These are phyloP conservation scores for Solenopsis invicta DNA, from an alignment of 1,140 invertebrate genomes.

Conservation along the genomic window DNA sequence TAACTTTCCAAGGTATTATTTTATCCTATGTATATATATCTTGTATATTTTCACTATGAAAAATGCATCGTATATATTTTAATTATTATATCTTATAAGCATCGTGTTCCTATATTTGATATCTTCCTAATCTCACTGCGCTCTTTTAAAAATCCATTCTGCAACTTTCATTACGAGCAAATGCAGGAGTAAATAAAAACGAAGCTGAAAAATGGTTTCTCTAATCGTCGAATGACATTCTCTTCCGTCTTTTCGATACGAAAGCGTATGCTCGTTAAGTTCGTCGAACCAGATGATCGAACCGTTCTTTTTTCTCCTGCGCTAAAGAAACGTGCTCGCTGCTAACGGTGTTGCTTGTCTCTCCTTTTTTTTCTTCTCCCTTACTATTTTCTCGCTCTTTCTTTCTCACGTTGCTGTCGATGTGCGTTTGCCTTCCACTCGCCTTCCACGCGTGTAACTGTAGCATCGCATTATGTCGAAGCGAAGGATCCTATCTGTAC, in stretches of 20 bases:
- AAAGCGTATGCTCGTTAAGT: conserved; percentile 20
- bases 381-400: conserved; percentile 41
- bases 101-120: not conserved
- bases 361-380: conserved; percentile 45
- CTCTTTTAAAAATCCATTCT: not conserved
- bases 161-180: not conserved
- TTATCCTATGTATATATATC: not conserved
- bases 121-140: not conserved
- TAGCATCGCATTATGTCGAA: conserved; percentile 56
- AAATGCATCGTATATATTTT: not conserved
- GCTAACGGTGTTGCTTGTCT: conserved; percentile 59
- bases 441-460: conserved; percentile 53
- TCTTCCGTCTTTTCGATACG: conserved; percentile 25
- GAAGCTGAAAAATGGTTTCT: not conserved
- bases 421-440: conserved; percentile 41
- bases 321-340: conserved; percentile 32
- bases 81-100: not conserved
- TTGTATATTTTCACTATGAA: not conserved
- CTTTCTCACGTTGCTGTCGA: conserved; percentile 39
- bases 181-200: not conserved
- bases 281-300: conserved; percentile 49
- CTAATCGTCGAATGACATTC: not conserved
- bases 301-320: conserved; percentile 5
- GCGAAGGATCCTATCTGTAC: conserved; percentile 22
- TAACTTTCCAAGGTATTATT: not conserved